Base-by-base conservation (phyloP, 1,140 invertebrate genomes). In the Drosophila pseudoananassae region DNA sequence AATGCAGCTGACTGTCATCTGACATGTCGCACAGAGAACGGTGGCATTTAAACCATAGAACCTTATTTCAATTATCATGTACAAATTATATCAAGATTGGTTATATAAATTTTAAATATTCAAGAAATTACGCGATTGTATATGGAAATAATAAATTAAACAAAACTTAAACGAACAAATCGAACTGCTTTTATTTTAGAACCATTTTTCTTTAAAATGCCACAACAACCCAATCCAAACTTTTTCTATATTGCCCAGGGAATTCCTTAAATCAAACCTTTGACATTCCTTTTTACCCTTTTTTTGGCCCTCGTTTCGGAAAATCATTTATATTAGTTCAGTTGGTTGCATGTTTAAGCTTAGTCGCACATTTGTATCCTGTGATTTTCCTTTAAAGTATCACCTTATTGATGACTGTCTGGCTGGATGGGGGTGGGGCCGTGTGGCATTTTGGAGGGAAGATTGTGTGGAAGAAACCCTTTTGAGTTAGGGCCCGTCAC, bases 401-500 rank as follows among this genome's bases (percentile, higher is more conserved):
- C 52, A 70, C 64, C 66, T 69, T 70, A 70, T 29, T 15, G 56
- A 47, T 49, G 23, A 20, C 14, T 17, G 40, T 27, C 25, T 27
- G 4, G 1, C 5, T 27, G 25, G 25, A 27, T 27, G 25, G 6
- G 25, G 25, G 25, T 27, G 25, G 25, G 1, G 25, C 25, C 6
- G 6, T 5, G 14, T 17, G 14, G 36, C 36, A 2, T 6, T 29
- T 1, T 29, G 5, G 5, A 3, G 4, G 31, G 17, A 4, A 10
- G 43, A 6, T 10, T 36, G 3, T 9, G 12, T 23, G 23, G 49
- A 7, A 61, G 50, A 56, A 70, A 54, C 54, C 77, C 60, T 60
- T 76, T 71, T 36, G 10, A 31, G 51, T 33, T 25, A n/a, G 23
- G 51, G 71, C 43, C 68, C 70, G 33, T 63, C 57, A 76, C 66